Base-by-base conservation (phyloP, 2,888 invertebrate genomes). In the Netelia inedita region DNA sequence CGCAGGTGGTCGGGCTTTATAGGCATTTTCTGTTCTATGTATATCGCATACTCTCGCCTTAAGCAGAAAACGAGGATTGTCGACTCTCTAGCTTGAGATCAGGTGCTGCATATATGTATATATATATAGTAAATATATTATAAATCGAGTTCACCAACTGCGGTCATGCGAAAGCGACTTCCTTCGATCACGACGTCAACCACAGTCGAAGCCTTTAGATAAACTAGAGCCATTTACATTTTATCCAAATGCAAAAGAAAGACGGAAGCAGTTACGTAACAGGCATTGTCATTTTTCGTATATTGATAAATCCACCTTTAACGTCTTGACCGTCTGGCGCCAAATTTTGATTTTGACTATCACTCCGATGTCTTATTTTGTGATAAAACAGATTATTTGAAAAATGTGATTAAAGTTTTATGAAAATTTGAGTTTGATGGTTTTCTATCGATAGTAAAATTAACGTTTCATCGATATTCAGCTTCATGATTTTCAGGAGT, bases 101-200 rank as follows among this genome's bases (percentile, higher is more conserved):
- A 59, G 23, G 72, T 80, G 55, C 69, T 35, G 21, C 65, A 46
- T 43, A 66, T 28, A 50, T 41, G 16, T n/a, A 63, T 75, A 21
- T 63, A n/a, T 53, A 23, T 66, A 9, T 41, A 76, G 61, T 74
- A 50, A 16, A 50, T 74, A 75, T 75, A 75, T 75, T 74, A 75
- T 75, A 75, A 69, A 85, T 83, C 73, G 83, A 80, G 83, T 83
- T 83, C 80, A 83, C 76, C 78, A 46, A 68, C 79, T 82, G 87
- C 87, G 90, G 89, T 91, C 92, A 92, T 92, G 92, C 92, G 92
- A 92, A 92, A 92, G 92, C 91, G 90, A 91, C 90, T 91, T 89
- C 88, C 83, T 88, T 89, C 87, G 88, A 86, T 86, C 88, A 82
- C 88, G 85, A 87, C 85, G 85, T 84, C 84, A 84, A 76, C 72